These are phyloP conservation scores for Standfussiana lucernea DNA, from an alignment of 2,888 invertebrate species.

Conservation along the genomic window DNA sequence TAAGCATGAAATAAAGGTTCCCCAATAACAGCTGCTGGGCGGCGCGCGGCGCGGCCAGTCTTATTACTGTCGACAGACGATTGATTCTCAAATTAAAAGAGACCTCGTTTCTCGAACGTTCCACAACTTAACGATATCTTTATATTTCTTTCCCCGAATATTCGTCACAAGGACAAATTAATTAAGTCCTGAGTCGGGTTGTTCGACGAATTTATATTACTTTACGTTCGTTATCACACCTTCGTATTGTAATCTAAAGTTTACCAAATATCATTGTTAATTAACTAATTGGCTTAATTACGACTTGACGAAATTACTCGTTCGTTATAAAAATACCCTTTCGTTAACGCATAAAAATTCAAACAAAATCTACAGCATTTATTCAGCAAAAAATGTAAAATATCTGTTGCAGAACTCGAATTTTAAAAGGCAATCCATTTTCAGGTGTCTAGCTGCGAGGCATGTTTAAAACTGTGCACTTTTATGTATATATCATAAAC, in stretches of 20 bases:
- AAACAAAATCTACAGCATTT: neutral
- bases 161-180: slow-evolving; percentile 21
- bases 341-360: slow-evolving; percentile 9
- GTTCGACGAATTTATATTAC: slow-evolving; percentile 27
- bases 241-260: slow-evolving; percentile 12
- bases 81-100: slow-evolving; percentile 42
- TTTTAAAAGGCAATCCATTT: slow-evolving; percentile 32
- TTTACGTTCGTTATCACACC: slow-evolving; percentile 6
- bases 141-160: slow-evolving; percentile 9
- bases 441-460: slow-evolving; percentile 1
- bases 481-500: slow-evolving; percentile 25
- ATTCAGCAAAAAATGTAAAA: neutral
- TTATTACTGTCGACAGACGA: slow-evolving; percentile 18
- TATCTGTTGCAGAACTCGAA: slow-evolving; percentile 3
- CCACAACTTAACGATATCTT: slow-evolving; percentile 2
- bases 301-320: neutral
- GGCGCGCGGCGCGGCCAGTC: neutral
- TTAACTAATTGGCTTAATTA: slow-evolving; percentile 33
- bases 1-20: slow-evolving; percentile 2
- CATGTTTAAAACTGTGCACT: slow-evolving; percentile 35
- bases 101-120: slow-evolving; percentile 26
- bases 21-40: neutral
- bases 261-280: slow-evolving; percentile 8
- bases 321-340: slow-evolving; percentile 15
- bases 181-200: slow-evolving; percentile 24